Base-by-base conservation (phyloP, 2,888 invertebrate genomes). In the Hedya salicella region DNA sequence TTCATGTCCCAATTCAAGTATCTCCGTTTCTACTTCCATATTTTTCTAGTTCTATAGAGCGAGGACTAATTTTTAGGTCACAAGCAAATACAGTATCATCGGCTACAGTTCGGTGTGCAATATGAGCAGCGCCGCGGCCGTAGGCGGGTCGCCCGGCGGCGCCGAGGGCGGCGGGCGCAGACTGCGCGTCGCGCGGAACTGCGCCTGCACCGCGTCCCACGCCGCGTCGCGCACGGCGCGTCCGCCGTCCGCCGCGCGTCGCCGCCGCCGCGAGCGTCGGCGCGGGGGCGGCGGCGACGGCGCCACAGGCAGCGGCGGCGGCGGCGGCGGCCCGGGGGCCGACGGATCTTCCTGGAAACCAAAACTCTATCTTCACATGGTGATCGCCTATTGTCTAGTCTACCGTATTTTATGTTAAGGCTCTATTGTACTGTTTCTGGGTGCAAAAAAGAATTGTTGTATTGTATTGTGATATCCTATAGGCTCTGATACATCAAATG, bases 201-300 rank as follows among this genome's bases (percentile, higher is more conserved):
- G 88, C 70, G 86, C 86, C 69, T 85, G 86, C 81, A 88, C 89
- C 39, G 88, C 89, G 76, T 80, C 85, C 89, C 88, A 89, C 61
- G 81, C 86, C 56, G 81, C 76, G 73, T 82, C 81, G 17, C 84
- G 14, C 40, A 60, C 60, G 49, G 67, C 69, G 62, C 52, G 56
- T 62, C 56, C 53, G 62, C 56, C 53, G 62, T 61, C 65, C 62
- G 62, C 57, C 62, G 67, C 62, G 52, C 64, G 56, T 53, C 62
- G 56, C 30, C 52, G 16, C 60, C 39, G 49, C 53, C 53, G 60
- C 46, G 57, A 63, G 66, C 64, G 68, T 59, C 68, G 69, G 44
- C 62, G 0, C 11, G 53, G n/a, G 39, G 67, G 64, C 46, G 54
- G 39, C 36, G 16, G 54, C 30, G 69, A 36, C 70, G 70, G 70